A percentile compares a stretch with the other conserved stretches of the same genome.
These are phyloP conservation scores for Urocynchramus pylzowi DNA, from an alignment of 2,113 vertebrate species.

Conservation along the genomic window DNA sequence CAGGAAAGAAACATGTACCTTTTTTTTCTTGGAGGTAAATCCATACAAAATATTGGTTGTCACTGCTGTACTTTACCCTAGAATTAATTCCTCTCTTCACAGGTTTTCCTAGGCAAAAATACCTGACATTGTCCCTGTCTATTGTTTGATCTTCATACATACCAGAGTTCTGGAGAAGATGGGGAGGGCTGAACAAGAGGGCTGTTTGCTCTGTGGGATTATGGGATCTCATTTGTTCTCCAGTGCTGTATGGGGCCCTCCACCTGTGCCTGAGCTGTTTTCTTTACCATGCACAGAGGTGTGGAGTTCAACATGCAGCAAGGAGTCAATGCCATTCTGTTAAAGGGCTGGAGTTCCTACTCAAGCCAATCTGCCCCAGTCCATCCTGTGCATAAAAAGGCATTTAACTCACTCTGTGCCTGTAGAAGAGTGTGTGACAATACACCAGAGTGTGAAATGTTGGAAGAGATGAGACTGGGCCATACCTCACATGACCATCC, in stretches of 20 bases:
- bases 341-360: fast-evolving
- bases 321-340: fast-evolving
- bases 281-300: background rate
- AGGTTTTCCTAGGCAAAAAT: background rate
- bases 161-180: background rate
- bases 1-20: background rate
- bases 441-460: background rate
- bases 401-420: background rate
- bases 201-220: background rate
- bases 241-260: fast-evolving
- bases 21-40: background rate
- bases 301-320: background rate
- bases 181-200: background rate
- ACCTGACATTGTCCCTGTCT: background rate
- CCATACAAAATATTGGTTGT: background rate
- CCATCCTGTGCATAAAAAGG: background rate
- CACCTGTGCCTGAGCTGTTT: background rate
- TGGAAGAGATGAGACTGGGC: background rate
- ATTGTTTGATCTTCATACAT: fast-evolving
- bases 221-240: background rate
- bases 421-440: background rate
- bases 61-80: background rate
- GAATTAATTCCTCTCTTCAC: background rate
- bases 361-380: background rate
- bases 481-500: background rate